Conservation (phyloP, 2,113 vertebrate genomes). For the Mormoops blainvillei region DNA sequence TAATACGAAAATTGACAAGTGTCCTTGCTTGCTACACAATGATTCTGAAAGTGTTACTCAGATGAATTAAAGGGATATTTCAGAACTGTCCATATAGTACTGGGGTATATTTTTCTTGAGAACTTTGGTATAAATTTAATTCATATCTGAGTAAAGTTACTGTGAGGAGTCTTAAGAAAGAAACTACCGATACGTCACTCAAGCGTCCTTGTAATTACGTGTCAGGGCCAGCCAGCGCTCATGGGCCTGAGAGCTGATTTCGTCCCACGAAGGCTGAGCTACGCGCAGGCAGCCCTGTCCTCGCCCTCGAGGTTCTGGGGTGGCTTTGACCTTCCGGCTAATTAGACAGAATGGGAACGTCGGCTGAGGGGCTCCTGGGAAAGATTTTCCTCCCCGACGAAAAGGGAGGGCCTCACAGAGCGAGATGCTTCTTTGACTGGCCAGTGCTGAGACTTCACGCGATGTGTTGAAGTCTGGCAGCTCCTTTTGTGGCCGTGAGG, state of each 20-base stretch:
- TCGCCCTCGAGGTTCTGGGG: neutral
- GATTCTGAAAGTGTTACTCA: neutral
- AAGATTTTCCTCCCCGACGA: neutral
- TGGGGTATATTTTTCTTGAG: neutral
- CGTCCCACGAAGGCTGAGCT: neutral
- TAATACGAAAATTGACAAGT: neutral
- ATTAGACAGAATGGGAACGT: neutral
- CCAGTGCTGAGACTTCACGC: neutral
- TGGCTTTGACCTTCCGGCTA: neutral
- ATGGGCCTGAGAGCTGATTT: neutral
- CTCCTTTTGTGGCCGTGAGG: neutral
- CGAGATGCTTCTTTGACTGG: neutral
- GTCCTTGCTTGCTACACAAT: neutral
- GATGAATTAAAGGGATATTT: neutral
- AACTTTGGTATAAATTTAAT: neutral
- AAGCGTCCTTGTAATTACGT: neutral
- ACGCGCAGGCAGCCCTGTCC: neutral
- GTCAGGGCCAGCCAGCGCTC: neutral
- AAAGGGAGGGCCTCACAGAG: neutral
- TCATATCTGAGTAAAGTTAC: neutral
- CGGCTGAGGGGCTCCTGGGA: neutral
- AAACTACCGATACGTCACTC: neutral
- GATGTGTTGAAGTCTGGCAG: neutral
- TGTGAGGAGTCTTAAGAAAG: neutral
- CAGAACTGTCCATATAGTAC: neutral